These are phyloP conservation scores for Papilio polyxenes DNA, from an alignment of 1,140 invertebrate genomes.

Conservation along the genomic window DNA sequence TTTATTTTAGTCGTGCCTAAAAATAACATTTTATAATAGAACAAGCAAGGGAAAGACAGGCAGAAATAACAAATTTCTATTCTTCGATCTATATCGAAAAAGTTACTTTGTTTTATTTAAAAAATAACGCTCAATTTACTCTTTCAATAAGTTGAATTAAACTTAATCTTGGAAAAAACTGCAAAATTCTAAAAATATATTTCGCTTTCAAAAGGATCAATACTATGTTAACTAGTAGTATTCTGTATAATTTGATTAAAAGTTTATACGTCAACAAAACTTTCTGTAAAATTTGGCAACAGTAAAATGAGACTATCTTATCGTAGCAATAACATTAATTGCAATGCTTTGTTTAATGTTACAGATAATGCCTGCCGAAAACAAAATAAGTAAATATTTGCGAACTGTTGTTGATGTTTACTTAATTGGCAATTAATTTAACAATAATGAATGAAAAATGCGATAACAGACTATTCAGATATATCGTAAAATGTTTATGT, in stretches of 20 bases:
- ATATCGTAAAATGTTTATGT: no score
- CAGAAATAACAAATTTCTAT: not conserved
- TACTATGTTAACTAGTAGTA: not conserved
- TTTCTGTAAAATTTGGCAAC: not conserved
- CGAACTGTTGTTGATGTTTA: not conserved
- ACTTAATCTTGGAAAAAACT: not conserved
- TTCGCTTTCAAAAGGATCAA: not conserved
- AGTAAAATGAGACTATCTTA: slow-evolving; percentile 1
- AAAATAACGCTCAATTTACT: not conserved
- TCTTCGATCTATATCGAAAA: not conserved
- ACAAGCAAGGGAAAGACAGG: not conserved
- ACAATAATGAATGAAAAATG: not conserved
- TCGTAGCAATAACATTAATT: not conserved
- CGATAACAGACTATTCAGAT: not conserved
- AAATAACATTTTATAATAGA: not conserved
- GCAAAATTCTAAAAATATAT: not conserved
- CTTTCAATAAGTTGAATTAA: no score
- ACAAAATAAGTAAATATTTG: not conserved
- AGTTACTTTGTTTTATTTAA: not conserved
- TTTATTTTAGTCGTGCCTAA: not conserved
- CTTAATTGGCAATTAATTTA: not conserved
- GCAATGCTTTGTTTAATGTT: not conserved
- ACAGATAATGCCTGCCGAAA: not conserved
- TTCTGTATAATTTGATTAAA: not conserved
- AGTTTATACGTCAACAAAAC: not conserved